Evolutionary conservation across 2,797 vertebrate genomes (phyloP), one percentile per base, ranked within the genome.

Genomic region (Heterohyrax brucei): DNA sequence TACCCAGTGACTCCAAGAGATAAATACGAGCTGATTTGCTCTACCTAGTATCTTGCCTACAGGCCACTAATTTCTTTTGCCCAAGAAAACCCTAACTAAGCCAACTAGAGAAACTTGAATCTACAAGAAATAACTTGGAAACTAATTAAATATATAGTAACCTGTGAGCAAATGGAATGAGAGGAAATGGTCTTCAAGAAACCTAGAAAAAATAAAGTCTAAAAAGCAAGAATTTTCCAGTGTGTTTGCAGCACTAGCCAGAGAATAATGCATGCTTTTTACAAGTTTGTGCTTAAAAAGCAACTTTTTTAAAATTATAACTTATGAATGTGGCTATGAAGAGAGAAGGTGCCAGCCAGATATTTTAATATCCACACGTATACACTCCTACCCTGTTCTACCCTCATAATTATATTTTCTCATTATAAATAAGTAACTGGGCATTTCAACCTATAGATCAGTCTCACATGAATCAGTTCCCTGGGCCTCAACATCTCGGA

Each of bases 351-450:
- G 56, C 33, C 46, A 95, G 46, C 1, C 39, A 95, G 39, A 26
- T 33, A 87, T 61, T 33, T 91, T 64, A 90, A 70, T 56, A 64
- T 75, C 85, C 90, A 68, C 1, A 75, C 26, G 64, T 13, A 77
- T 3, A 91, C n/a, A 64, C 13, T 59, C 21, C 76, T 10, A 72
- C 6, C 59, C 59, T 19, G 22, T 59, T 12, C 10, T 16, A 77
- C 18, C 22, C 7, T 44, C 77, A 66, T 75, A 73, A 89, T 68
- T 93, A 39, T 44, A 66, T 72, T 50, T 92, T 66, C 50, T 78
- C 53, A 80, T 94, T 96, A 77, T 48, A 92, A 79, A 86, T 64
- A 82, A 84, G 18, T 73, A 96, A 61, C 10, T 89, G 14, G 9
- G 30, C 21, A 72, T 75, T 88, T 81, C 39, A 2, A 44, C 13